Percentiles rank a stretch among this genome's conserved stretches.
These are phyloP conservation scores for Erinaceus europaeus DNA, from an alignment of 2,113 vertebrate genomes.

Conservation along the genomic window DNA sequence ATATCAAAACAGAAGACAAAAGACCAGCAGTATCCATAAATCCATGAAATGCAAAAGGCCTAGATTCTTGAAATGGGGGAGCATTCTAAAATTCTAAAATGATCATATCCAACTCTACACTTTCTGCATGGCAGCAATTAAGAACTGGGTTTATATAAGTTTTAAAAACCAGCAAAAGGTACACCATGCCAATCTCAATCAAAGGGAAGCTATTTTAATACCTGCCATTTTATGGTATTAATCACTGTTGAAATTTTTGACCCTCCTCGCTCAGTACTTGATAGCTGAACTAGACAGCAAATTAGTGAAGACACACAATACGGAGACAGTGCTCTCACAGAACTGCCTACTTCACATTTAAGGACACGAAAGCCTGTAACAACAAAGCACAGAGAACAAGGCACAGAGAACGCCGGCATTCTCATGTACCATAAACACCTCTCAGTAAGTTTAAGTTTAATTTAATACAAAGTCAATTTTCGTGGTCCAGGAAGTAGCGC, in stretches of 20 bases:
- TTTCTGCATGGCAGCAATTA: not conserved
- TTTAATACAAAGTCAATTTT: not conserved
- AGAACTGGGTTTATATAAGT: not conserved
- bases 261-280: not conserved
- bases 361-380: not conserved
- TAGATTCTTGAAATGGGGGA: not conserved
- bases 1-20: not conserved
- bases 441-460: not conserved
- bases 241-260: not conserved
- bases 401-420: not conserved
- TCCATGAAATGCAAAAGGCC: not conserved
- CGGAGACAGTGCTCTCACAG: not conserved
- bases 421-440: not conserved
- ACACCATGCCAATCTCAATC: not conserved
- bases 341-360: not conserved
- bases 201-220: not conserved
- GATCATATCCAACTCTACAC: not conserved
- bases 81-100: not conserved
- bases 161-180: not conserved
- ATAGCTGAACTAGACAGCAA: not conserved
- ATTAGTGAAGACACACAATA: not conserved
- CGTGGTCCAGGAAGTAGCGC: too few species aligned
- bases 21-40: not conserved
- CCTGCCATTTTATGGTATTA: not conserved
- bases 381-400: not conserved